Conservation (phyloP, 2,113 vertebrate species). For the Gorilla gorilla region DNA sequence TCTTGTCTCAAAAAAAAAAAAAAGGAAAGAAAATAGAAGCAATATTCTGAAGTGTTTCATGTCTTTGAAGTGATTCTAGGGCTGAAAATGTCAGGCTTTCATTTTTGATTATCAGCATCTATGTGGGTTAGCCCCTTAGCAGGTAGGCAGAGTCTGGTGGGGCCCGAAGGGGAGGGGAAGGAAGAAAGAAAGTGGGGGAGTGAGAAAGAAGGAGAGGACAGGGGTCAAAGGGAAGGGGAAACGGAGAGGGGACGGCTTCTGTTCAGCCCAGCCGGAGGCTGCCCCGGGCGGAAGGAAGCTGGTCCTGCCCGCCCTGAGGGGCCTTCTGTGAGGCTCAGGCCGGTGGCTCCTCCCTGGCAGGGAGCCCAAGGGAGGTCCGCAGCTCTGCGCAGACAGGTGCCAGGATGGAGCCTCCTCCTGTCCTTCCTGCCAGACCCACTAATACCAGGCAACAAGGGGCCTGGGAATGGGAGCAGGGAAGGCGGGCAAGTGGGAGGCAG, state of each 20-base stretch:
- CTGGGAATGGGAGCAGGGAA: not conserved
- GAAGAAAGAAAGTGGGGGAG: no score
- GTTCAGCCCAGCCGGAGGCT: not conserved
- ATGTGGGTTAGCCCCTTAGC: not conserved
- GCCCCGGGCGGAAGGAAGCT: not conserved
- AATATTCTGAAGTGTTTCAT: accelerated
- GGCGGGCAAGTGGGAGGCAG: accelerated
- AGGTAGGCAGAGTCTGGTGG: not conserved
- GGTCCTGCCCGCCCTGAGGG: not conserved
- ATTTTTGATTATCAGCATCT: not conserved
- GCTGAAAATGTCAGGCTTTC: not conserved
- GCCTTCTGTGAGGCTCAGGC: not conserved
- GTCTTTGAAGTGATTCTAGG: not conserved
- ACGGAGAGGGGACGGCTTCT: not conserved
- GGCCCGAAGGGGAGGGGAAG: no score
- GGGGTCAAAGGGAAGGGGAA: accelerated
- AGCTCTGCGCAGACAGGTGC: not conserved
- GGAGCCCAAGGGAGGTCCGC: not conserved
- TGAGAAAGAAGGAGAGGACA: accelerated
- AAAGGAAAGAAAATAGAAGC: not conserved
- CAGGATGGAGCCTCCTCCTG: not conserved
- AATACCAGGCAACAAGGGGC: not conserved
- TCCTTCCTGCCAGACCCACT: no score
- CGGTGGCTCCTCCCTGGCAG: not conserved
- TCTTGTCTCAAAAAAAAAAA: no score